Conservation (phyloP, 2,888 invertebrate genomes). For the Synanthedon vespiformis region DNA sequence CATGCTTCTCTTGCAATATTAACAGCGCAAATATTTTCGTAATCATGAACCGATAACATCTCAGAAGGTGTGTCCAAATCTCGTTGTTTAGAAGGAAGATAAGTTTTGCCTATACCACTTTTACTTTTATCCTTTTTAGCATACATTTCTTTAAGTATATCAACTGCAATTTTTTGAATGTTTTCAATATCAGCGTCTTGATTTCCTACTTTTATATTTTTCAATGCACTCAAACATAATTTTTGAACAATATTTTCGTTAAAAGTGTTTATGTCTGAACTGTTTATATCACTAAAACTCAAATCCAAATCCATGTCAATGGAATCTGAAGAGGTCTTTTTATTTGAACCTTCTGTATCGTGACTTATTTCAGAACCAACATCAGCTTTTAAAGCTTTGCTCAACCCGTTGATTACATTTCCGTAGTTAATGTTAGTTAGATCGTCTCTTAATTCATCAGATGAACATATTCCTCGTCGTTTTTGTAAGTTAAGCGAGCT, state of each 20-base stretch:
- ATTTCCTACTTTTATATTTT: conserved; percentile 67
- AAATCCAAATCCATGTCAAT: conserved; percentile 67
- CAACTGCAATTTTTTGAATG: conserved; percentile 65
- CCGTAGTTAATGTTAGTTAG: conserved; percentile 24
- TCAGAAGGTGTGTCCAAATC: conserved; percentile 69
- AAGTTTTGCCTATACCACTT: conserved; percentile 33
- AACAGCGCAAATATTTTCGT: conserved; percentile 75
- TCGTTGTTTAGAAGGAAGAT: conserved; percentile 48
- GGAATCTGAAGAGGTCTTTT: conserved; percentile 65
- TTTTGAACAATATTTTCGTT: conserved; percentile 69
- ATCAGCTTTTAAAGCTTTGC: conserved; percentile 50
- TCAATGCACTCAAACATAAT: conserved; percentile 61
- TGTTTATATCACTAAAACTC: conserved; percentile 68
- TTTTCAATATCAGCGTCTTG: conserved; percentile 68
- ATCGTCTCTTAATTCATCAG: conserved; percentile 59
- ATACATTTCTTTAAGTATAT: conserved; percentile 66
- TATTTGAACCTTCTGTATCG: conserved; percentile 58
- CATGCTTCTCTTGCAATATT: conserved; percentile 75
- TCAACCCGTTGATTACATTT: conserved; percentile 12
- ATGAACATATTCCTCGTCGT: conserved; percentile 69
- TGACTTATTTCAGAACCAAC: conserved; percentile 56
- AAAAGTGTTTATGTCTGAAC: conserved; percentile 66
- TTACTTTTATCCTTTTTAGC: conserved; percentile 59
- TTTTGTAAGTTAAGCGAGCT: conserved; percentile 60
- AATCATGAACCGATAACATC: conserved; percentile 73